Evolutionary conservation across 2,888 invertebrate genomes (phyloP).

Genomic region (Drosophila ustulata): DNA sequence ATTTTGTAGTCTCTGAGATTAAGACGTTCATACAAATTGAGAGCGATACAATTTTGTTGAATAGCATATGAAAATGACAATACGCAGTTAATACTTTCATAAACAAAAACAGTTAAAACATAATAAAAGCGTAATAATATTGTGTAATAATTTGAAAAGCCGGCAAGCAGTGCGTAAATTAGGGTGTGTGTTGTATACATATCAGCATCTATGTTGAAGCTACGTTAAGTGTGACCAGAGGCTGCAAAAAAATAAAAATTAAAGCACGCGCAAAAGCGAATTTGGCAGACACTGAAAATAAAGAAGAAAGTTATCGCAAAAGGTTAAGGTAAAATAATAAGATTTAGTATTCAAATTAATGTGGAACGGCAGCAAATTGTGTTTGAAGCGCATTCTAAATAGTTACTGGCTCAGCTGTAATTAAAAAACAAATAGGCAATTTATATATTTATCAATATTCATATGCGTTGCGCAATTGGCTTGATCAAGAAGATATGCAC

Average conservation of each 20-base stretch:
- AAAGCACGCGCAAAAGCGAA: conserved; percentile 43
- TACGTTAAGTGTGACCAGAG: conserved; percentile 33
- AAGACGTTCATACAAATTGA: conserved; percentile 1
- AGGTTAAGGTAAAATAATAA: conserved; percentile 34
- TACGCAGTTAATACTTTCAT: conserved; percentile 58
- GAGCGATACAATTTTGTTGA: conserved; percentile 32
- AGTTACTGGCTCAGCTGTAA: conserved; percentile 73
- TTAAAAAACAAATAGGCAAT: conserved; percentile 62
- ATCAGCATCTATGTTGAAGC: conserved; percentile 40
- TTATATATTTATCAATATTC: conserved; percentile 33
- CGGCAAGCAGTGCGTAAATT: conserved; percentile 38
- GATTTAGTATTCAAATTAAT: conserved; percentile 35
- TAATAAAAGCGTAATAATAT: conserved; percentile 20
- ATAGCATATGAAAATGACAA: conserved; percentile 57
- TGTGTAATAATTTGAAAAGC: not conserved
- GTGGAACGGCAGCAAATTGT: conserved; percentile 60
- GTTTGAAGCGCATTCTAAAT: conserved; percentile 62
- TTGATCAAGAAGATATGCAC: conserved; percentile 37
- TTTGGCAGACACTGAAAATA: conserved; percentile 51
- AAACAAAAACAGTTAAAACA: conserved; percentile 26
- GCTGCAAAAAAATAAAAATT: conserved; percentile 43
- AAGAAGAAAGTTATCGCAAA: conserved; percentile 35
- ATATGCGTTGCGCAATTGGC: conserved; percentile 38
- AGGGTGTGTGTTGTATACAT: conserved; percentile 47
- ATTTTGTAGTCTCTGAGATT: too few relatives aligned